phyloP scores from a whole-genome alignment of 2,888 invertebrate species.

The Agrotis puta region DNA sequence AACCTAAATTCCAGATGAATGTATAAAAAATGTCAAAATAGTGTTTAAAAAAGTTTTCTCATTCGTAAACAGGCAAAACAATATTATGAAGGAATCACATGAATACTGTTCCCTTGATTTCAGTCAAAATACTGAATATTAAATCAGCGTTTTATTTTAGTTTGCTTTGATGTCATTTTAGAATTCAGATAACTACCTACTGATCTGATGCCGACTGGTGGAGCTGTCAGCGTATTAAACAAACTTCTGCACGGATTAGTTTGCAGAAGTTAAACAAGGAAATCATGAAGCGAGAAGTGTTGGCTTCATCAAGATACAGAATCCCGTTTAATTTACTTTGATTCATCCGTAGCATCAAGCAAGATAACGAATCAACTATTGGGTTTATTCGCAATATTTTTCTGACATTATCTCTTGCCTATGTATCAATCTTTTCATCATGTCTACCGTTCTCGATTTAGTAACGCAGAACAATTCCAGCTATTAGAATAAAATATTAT shows the following conservation, averaged over 20 bases:
- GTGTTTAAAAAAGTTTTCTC: not conserved
- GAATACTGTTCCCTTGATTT: not conserved
- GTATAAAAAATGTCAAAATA: not conserved
- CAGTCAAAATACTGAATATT: constrained; percentile 23
- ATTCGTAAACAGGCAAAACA: constrained; percentile 8
- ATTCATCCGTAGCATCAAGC: constrained; percentile 6
- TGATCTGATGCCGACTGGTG: constrained; percentile 32
- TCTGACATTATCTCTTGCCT: not conserved
- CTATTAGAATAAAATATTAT: constrained; percentile 42
- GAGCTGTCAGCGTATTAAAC: constrained; percentile 48
- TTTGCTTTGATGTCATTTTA: constrained; percentile 42
- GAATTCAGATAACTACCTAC: constrained; percentile 36
- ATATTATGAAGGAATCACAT: constrained; percentile 18
- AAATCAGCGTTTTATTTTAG: constrained; percentile 39
- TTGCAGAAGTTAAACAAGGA: constrained; percentile 60
- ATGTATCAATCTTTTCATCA: constrained; percentile 31
- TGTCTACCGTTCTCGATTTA: constrained; percentile 32
- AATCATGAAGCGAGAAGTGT: constrained; percentile 47
- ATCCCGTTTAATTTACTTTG: constrained; percentile 14
- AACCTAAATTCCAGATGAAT: not conserved
- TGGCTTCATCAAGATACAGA: constrained; percentile 34
- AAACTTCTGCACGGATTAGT: constrained; percentile 58
- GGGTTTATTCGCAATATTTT: not conserved
- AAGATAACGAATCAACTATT: constrained; percentile 2
- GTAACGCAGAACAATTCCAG: constrained; percentile 27